These are phyloP conservation scores for Silurus lanzhouensis DNA, from an alignment of 2,797 vertebrate species.

Conservation along the genomic window DNA sequence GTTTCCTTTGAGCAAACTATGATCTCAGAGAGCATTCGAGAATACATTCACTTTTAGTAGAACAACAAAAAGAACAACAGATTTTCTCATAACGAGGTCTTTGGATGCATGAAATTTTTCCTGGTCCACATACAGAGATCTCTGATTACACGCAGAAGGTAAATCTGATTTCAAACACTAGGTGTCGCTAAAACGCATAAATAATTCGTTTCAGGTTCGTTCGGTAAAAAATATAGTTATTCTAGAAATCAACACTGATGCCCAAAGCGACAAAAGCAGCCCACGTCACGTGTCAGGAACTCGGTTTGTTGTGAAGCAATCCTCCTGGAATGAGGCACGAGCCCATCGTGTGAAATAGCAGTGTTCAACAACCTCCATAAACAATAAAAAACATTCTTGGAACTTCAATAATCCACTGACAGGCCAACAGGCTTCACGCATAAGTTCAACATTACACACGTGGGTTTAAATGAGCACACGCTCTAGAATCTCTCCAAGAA, in stretches of 20 bases:
- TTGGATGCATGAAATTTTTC: no score
- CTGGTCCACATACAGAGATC: no score
- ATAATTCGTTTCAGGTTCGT: no score
- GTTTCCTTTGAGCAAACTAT: background rate
- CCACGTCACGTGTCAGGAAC: background rate
- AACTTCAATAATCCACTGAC: slow-evolving; percentile 65
- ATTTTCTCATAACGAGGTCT: no score
- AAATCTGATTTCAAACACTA: no score
- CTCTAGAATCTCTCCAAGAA: slow-evolving; percentile 14
- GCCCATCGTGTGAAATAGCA: background rate
- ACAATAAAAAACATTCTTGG: slow-evolving; percentile 37
- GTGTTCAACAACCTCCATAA: slow-evolving; percentile 27
- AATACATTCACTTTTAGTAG: background rate
- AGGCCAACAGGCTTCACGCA: slow-evolving; percentile 72
- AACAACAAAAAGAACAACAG: no score
- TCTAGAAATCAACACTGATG: no score
- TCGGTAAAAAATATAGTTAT: no score
- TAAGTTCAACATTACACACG: slow-evolving; percentile 72
- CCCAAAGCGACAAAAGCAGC: background rate
- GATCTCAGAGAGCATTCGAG: background rate
- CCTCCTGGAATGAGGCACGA: slow-evolving; percentile 4
- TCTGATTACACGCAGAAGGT: no score
- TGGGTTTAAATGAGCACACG: slow-evolving; percentile 68
- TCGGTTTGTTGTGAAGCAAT: slow-evolving; percentile 4
- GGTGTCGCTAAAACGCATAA: no score